Evolutionary conservation across 53 echinoderm and acorn worm genomes (phyloP), one percentile per base, ranked within the genome.

Genomic region (Paracentrotus lividus): DNA sequence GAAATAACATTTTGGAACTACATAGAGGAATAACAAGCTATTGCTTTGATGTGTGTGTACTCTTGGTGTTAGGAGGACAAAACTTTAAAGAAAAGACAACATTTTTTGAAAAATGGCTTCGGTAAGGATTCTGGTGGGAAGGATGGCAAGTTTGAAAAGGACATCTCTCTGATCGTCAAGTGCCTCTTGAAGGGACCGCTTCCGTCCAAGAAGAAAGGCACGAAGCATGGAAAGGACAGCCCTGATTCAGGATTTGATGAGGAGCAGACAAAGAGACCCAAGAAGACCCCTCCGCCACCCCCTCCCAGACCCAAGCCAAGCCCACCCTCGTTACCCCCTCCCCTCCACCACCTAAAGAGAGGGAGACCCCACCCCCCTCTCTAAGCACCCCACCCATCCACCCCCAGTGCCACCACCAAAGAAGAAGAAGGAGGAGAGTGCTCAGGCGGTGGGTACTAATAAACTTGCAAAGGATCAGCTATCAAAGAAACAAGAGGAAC

Each of bases 161-260:
- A 96, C 85, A 94, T 96, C n/a, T 96, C 96, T 6, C 69, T 96
- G 40, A 94, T 96, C 81, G 93, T 96, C 47, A 96, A 96, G 93
- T 96, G 95, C 88, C 88, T 96, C 16, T 69, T 96, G 75, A 96
- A 94, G 67, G 96, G 96, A 42, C 88, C 93, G 18, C 95, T 93
- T 53, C 88, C 93, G 8, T 93, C 95, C 58, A 95, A 95, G 95
- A 95, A 95, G 65, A 93, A 93, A 58, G 88, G 53, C 49, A 81
- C 66, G 59, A 93, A 92, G 44, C 38, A 81, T 13, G 49, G 93
- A 42, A 93, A 93, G 91, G 88, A 94, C 77, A 94, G 90, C 33
- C 88, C 77, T 60, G 90, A 94, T 55, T 85, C 76, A 5, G 85
- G 85, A 29, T 89, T 89, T 42, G 94, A 94, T 12, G 88, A 94